A percentile compares a stretch with the other conserved stretches of the same genome.
phyloP scores from a whole-genome alignment of 1,140 invertebrate species.

The Sitophilus oryzae region DNA sequence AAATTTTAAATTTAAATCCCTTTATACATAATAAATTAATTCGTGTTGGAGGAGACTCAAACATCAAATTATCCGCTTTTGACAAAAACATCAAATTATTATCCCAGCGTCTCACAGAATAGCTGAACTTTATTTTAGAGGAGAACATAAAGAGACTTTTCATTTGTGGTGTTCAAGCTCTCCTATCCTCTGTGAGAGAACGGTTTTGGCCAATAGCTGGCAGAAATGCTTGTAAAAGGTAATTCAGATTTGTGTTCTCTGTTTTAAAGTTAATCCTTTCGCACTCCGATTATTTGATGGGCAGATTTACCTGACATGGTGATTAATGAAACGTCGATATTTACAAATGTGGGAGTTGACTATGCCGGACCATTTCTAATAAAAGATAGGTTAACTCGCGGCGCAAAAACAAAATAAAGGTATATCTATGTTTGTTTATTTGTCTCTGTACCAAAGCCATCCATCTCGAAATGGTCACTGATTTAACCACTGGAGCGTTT shows the following conservation, averaged over 20 bases:
- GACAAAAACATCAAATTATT: constrained; percentile 32
- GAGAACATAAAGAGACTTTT: constrained; percentile 25
- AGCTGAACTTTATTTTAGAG: constrained; percentile 22
- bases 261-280: constrained; percentile 19
- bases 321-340: not conserved
- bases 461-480: too few species aligned
- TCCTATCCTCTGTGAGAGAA: constrained; percentile 22
- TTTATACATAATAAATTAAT: constrained; percentile 28
- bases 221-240: constrained; percentile 8
- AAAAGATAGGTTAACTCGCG: too few species aligned
- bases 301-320: not conserved
- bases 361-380: too few species aligned
- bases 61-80: constrained; percentile 18
- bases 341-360: constrained; percentile 36
- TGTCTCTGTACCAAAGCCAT: too few species aligned
- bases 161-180: constrained; percentile 27
- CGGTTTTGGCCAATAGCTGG: constrained; percentile 30
- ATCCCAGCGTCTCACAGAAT: constrained; percentile 28
- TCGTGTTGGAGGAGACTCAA: constrained; percentile 31
- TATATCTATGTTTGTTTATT: constrained; percentile 23
- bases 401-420: constrained; percentile 34
- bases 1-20: constrained; percentile 15
- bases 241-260: constrained; percentile 24
- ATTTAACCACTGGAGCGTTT: constrained; percentile 30
- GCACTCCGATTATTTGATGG: constrained; percentile 8